Percentiles rank a stretch among this genome's conserved stretches.
These are phyloP conservation scores for Temnothorax ravouxi DNA, from an alignment of 2,888 invertebrate genomes.

Conservation along the genomic window DNA sequence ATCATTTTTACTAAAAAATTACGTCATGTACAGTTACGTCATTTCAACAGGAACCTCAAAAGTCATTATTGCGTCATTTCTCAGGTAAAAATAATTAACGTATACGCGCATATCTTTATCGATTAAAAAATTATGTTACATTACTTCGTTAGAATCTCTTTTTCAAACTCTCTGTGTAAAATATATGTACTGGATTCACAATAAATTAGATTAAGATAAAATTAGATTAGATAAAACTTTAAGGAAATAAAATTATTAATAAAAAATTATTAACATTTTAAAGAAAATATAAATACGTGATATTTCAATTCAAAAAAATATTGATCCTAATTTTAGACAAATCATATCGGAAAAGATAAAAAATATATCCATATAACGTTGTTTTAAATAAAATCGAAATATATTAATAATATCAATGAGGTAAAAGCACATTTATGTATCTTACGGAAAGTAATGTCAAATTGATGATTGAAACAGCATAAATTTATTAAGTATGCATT, in stretches of 20 bases:
- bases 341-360: not conserved
- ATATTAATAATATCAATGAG: not conserved
- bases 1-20: constrained; percentile 14
- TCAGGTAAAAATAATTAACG: not conserved
- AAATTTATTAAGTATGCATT: not conserved
- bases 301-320: too few relatives aligned
- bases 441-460: not conserved
- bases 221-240: not conserved
- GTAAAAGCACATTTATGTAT: not conserved
- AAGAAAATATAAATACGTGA: not conserved
- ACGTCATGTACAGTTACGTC: not conserved
- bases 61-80: constrained; percentile 20
- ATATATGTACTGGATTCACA: not conserved
- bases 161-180: not conserved
- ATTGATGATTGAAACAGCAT: not conserved
- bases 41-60: not conserved
- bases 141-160: not conserved
- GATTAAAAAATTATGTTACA: not conserved
- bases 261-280: too few relatives aligned
- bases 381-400: not conserved
- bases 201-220: not conserved
- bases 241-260: not conserved
- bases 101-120: not conserved
- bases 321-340: not conserved
- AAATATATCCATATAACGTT: not conserved